A percentile compares a stretch with the other conserved stretches of the same genome.
Conservation (phyloP, 2,113 vertebrate genomes). For the Saguinus imperator region DNA sequence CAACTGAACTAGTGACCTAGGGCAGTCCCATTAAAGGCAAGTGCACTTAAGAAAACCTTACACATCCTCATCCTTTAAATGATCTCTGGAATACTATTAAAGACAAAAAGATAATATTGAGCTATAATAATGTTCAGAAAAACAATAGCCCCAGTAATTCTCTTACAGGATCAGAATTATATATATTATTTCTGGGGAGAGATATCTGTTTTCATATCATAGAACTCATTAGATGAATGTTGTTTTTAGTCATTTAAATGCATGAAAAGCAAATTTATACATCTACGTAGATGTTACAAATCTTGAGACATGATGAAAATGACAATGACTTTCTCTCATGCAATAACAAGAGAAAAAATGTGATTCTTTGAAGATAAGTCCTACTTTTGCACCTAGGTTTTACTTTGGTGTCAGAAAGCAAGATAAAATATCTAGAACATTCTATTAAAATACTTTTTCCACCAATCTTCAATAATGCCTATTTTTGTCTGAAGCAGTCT, state of each 20-base stretch:
- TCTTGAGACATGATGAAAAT: neutral
- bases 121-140: neutral
- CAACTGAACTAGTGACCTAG: neutral
- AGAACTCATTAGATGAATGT: neutral
- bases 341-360: neutral
- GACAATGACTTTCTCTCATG: neutral
- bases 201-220: neutral
- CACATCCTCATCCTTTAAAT: neutral
- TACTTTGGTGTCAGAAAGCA: neutral
- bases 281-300: neutral
- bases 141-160: rapidly evolving
- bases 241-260: constrained; percentile 64
- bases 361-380: neutral
- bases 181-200: neutral
- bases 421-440: neutral
- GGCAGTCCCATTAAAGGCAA: neutral
- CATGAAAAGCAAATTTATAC: constrained; percentile 42
- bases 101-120: neutral
- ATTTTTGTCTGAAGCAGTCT: neutral
- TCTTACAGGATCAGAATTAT: neutral
- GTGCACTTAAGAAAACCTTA: neutral
- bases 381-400: neutral
- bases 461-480: neutral
- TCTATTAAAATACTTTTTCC: neutral
- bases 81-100: neutral